A percentile compares a stretch with the other conserved stretches of the same genome.
Conservation (phyloP, 1,140 invertebrate genomes). For the Rhyacophila brunnea region DNA sequence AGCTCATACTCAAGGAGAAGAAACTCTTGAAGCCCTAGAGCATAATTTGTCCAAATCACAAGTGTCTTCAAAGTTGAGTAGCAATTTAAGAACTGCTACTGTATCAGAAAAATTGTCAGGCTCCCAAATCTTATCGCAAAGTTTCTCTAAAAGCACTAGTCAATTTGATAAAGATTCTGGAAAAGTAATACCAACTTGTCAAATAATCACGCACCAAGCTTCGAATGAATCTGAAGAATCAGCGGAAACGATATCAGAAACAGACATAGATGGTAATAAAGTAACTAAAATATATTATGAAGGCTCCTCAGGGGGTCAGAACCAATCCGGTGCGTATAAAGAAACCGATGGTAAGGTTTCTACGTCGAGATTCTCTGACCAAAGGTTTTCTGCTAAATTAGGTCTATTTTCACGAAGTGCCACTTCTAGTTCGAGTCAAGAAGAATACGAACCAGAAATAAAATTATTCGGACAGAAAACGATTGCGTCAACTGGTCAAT, state of each 20-base stretch:
- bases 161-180: constrained; percentile 23
- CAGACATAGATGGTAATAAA: constrained; percentile 24
- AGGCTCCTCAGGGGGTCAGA: constrained; percentile 17
- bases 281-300: constrained; percentile 26
- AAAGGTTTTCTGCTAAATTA: constrained; percentile 55
- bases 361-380: constrained; percentile 49
- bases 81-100: constrained; percentile 4
- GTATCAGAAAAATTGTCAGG: constrained; percentile 12
- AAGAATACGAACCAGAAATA: constrained; percentile 62
- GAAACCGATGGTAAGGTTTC: constrained; percentile 46
- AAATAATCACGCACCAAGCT: constrained; percentile 49
- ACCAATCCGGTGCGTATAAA: constrained; percentile 44
- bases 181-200: constrained; percentile 38
- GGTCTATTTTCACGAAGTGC: constrained; percentile 62
- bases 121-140: constrained; percentile 17
- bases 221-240: constrained; percentile 47
- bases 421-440: constrained; percentile 67
- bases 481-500: constrained; percentile 51
- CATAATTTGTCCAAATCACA: constrained; percentile 27
- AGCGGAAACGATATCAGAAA: constrained; percentile 39
- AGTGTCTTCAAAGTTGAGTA: constrained; percentile 7
- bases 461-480: constrained; percentile 52
- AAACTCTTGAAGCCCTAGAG: constrained; percentile 26
- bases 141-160: constrained; percentile 8
- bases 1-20: constrained; percentile 22